Evolutionary conservation across 2,113 vertebrate genomes (phyloP).

Genomic region (Osmerus mordax): DNA sequence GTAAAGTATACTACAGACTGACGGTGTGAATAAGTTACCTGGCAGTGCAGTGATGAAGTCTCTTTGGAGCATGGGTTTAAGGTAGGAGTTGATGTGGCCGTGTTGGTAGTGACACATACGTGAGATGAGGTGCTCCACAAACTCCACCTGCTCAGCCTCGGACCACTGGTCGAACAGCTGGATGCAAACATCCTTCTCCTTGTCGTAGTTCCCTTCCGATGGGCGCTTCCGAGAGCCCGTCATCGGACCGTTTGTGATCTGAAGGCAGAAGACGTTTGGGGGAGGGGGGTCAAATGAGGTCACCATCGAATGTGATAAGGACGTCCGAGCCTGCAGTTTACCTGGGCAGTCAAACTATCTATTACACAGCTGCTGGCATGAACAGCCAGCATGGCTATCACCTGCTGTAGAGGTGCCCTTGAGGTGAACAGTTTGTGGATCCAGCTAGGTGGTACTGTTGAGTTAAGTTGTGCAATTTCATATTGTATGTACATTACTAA

Average conservation of each 20-base stretch:
- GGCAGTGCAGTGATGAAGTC: slow-evolving; percentile 98
- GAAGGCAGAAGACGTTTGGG: background rate
- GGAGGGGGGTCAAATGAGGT: background rate
- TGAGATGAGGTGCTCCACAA: slow-evolving; percentile 98
- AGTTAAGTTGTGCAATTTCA: no score
- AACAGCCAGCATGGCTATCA: no score
- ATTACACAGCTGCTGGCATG: no score
- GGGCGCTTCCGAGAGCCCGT: slow-evolving; percentile 91
- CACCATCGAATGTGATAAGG: background rate
- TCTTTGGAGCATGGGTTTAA: slow-evolving; percentile 99
- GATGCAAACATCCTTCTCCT: slow-evolving; percentile 98
- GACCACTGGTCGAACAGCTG: slow-evolving; percentile 99
- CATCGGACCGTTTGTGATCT: slow-evolving; percentile 94
- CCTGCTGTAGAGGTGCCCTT: no score
- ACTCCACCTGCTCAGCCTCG: slow-evolving; percentile 97
- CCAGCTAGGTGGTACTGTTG: no score
- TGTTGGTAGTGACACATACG: slow-evolving; percentile 99
- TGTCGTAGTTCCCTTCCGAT: slow-evolving; percentile 93
- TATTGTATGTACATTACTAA: no score
- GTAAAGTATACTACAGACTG: background rate
- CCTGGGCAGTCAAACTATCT: no score
- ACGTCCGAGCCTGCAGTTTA: no score
- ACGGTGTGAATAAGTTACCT: slow-evolving; percentile 70
- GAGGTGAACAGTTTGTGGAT: no score
- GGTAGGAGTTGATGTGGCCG: slow-evolving; percentile 99